These are phyloP conservation scores for Melanostigma gelatinosum DNA, from an alignment of 2,113 vertebrate species.

Conservation along the genomic window DNA sequence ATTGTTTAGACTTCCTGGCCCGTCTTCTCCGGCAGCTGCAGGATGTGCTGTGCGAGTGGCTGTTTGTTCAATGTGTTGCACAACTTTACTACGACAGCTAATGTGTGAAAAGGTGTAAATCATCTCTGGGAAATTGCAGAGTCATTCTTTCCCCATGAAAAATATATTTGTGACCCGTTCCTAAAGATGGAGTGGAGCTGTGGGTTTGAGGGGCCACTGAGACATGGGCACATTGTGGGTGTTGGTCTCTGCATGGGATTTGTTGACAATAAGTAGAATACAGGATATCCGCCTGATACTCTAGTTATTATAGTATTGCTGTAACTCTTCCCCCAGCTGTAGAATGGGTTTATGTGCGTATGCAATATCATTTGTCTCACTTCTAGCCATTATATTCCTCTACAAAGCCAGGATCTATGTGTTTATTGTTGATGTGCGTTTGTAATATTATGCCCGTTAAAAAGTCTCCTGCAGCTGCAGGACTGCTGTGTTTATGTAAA, in stretches of 20 bases:
- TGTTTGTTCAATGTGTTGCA: neutral
- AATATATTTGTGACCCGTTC: neutral
- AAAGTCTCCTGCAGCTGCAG: too few relatives aligned
- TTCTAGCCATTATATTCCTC: neutral
- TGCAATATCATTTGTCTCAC: neutral
- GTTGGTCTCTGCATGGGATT: neutral
- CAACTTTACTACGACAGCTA: neutral
- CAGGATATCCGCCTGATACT: neutral
- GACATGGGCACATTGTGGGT: neutral
- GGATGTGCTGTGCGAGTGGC: neutral
- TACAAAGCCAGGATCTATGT: neutral
- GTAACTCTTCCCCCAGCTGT: neutral
- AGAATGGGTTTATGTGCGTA: neutral
- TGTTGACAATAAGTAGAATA: neutral
- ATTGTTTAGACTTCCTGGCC: conserved; percentile 18
- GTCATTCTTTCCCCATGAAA: neutral
- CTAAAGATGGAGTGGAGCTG: neutral
- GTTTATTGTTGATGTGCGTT: neutral
- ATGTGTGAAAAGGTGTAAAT: neutral
- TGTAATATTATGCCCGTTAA: neutral
- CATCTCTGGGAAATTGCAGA: neutral
- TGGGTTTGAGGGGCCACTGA: neutral
- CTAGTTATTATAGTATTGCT: neutral
- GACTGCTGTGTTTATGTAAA: too few relatives aligned
- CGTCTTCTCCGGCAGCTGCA: conserved; percentile 5